Base-by-base conservation (phyloP, 2,888 invertebrate genomes). In the Chouioia cunea region DNA sequence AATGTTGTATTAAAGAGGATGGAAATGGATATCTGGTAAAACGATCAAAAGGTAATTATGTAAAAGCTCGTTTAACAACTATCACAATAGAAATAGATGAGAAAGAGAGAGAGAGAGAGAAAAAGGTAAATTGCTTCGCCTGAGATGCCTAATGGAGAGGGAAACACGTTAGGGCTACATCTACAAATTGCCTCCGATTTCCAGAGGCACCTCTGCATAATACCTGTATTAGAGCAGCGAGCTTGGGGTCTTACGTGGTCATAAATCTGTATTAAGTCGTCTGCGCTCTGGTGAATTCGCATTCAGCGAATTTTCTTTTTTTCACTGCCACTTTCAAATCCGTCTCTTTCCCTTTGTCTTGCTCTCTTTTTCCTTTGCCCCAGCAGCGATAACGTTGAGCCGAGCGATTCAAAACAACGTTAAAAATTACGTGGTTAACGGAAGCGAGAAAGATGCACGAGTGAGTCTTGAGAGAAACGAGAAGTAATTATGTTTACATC, bases 171-270 rank as follows among this genome's bases (percentile, higher is more conserved):
- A 70, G 72, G 71, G 70, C 77, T 77, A 78, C 77, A 77, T 77
- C 78, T 76, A 82, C 81, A 83, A 83, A 83, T 83, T 81, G 82
- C 82, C 78, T 77, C 79, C 81, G 80, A 83, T 84, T 83, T 81
- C 56, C 79, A 77, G 79, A 71, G 73, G 77, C 74, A 76, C 77
- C 76, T 78, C 76, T 75, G 77, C 77, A 78, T 80, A 81, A 83
- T 81, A 80, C 81, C 82, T 79, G 79, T 79, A 82, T 82, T 82
- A 81, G 79, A 77, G 75, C 76, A 74, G 73, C 77, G 70, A 73
- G 77, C 74, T 78, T 70, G 68, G 71, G 79, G 79, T 79, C 79
- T 80, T 79, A 80, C 76, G 77, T 72, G 73, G 77, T 80, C 77
- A 84, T 83, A 83, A 83, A 83, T 84, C 80, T 81, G 81, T 79